phyloP scores from a whole-genome alignment of 2,888 invertebrate genomes.

The Coleophora deauratella region DNA sequence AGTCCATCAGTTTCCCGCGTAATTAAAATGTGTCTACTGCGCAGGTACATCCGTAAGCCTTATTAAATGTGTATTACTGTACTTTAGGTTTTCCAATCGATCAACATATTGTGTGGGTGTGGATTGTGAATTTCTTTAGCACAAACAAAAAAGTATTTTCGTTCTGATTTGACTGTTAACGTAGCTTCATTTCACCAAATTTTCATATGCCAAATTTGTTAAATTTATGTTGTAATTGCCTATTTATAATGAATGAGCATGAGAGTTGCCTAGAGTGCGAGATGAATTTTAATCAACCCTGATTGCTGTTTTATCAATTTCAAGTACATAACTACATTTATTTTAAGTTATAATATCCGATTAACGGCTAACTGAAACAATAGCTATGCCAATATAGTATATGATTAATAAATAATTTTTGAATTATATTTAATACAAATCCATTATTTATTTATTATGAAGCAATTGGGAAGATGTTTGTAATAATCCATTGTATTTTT shows the following conservation, averaged over 20 bases:
- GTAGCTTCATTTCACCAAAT: background rate
- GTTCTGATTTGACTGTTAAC: background rate
- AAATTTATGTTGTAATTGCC: slow-evolving; percentile 29
- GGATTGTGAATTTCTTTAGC: no score
- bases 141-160: no score
- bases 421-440: slow-evolving; percentile 45
- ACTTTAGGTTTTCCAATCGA: no score
- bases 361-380: background rate
- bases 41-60: no score
- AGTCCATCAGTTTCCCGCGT: no score
- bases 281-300: slow-evolving; percentile 34
- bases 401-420: slow-evolving; percentile 29
- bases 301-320: slow-evolving; percentile 23
- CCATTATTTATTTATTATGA: slow-evolving; percentile 55
- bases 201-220: slow-evolving; percentile 29
- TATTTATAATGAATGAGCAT: slow-evolving; percentile 34
- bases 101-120: no score
- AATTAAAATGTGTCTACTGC: no score
- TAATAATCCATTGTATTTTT: slow-evolving; percentile 74
- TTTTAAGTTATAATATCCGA: background rate
- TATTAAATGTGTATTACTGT: no score
- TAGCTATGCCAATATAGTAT: no score
- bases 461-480: slow-evolving; percentile 67
- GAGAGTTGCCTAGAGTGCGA: slow-evolving; percentile 35
- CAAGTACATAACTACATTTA: no score